Conservation (phyloP, 2,888 invertebrate species). For the Micropterix aruncella region DNA sequence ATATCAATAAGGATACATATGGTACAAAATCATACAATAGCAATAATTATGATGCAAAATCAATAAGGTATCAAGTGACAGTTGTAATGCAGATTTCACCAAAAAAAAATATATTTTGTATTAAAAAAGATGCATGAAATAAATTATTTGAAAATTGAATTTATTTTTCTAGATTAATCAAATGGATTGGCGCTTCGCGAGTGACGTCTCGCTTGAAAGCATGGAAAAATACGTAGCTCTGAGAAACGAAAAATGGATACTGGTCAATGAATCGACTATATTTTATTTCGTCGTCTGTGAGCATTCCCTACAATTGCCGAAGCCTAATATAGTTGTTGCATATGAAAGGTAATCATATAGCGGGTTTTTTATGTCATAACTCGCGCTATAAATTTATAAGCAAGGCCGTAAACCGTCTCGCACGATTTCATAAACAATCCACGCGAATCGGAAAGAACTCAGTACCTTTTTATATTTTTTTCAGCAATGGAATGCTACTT, state of each 20-base stretch:
- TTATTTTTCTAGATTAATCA: constrained; percentile 19
- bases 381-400: no score
- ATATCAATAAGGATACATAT: no score
- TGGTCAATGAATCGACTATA: constrained; percentile 22
- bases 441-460: no score
- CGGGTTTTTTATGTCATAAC: neutral
- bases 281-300: constrained; percentile 32
- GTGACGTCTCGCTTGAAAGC: constrained; percentile 8
- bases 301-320: constrained; percentile 18
- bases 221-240: constrained; percentile 21
- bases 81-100: no score
- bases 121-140: neutral
- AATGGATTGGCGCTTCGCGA: constrained; percentile 20
- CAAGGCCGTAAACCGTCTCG: no score
- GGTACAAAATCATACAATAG: no score
- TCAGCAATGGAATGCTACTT: constrained; percentile 22
- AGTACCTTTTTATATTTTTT: constrained; percentile 13
- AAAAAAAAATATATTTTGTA: neutral
- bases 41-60: no score
- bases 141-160: neutral
- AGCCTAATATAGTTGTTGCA: constrained; percentile 7
- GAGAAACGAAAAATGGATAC: constrained; percentile 21
- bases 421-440: no score
- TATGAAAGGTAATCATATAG: neutral
- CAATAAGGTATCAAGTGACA: no score